Evolutionary conservation across 2,888 invertebrate genomes (phyloP).

Genomic region (Chrysopilus asiliformis): DNA sequence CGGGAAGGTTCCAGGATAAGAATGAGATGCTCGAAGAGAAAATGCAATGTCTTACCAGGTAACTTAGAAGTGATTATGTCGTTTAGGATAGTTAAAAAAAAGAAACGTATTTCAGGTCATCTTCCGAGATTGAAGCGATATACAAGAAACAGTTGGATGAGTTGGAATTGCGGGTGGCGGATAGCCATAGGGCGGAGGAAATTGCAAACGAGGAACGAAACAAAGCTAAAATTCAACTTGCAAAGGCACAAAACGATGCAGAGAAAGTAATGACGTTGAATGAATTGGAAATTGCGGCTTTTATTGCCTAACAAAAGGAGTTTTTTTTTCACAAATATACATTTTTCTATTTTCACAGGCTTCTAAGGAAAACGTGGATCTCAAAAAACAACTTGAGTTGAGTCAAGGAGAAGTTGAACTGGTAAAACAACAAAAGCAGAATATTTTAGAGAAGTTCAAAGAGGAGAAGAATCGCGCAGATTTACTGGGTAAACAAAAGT

Average conservation of each 20-base stretch:
- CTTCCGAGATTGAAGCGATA: conserved; percentile 29
- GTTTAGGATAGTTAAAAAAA: no score
- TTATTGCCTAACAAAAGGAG: no score
- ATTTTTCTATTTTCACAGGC: no score
- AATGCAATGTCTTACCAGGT: conserved; percentile 30
- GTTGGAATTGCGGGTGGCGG: conserved; percentile 30
- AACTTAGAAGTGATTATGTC: background rate
- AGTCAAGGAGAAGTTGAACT: conserved; percentile 22
- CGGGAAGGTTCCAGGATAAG: conserved; percentile 53
- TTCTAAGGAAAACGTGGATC: no score
- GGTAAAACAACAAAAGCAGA: conserved; percentile 38
- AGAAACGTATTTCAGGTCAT: conserved; percentile 25
- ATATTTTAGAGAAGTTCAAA: conserved; percentile 39
- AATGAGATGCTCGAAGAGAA: conserved; percentile 42
- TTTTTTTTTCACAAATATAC: no score
- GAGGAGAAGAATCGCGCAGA: conserved; percentile 39
- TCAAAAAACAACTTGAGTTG: no score
- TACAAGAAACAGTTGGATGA: conserved; percentile 35
- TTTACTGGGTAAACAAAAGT: conserved; percentile 42
- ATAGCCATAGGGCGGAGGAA: conserved; percentile 30
- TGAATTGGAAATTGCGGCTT: no score
- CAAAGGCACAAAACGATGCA: conserved; percentile 38
- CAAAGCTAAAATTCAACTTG: conserved; percentile 36
- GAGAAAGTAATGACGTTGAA: conserved; percentile 36
- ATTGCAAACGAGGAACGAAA: conserved; percentile 27